A percentile compares a stretch with the other conserved stretches of the same genome.
These are phyloP conservation scores for Scolanthus callimorphus DNA, from an alignment of 92 coral and sea anemone genomes.

Conservation along the genomic window DNA sequence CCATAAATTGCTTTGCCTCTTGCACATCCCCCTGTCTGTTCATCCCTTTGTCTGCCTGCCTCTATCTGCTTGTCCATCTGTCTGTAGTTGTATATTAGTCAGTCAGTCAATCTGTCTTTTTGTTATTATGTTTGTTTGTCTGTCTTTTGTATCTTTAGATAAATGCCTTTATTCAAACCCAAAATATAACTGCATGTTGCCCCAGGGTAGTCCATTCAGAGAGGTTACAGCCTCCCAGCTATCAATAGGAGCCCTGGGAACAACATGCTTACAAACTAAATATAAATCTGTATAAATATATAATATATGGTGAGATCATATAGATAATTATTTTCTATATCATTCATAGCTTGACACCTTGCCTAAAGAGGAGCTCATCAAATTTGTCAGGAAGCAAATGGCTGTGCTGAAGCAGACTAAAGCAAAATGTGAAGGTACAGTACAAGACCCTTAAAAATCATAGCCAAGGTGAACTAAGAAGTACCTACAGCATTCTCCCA, in stretches of 20 bases:
- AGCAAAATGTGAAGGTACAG: slow-evolving; percentile 86
- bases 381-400: slow-evolving; percentile 81
- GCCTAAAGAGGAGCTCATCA: slow-evolving; percentile 86
- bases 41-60: too few species aligned
- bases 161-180: neutral
- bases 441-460: too few species aligned
- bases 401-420: slow-evolving; percentile 75
- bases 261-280: too few species aligned
- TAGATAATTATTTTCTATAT: neutral
- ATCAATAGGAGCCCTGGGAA: neutral
- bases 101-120: neutral
- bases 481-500: too few species aligned
- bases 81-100: neutral
- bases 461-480: too few species aligned
- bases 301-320: neutral
- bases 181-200: too few species aligned
- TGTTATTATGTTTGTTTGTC: too few species aligned
- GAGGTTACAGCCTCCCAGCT: neutral
- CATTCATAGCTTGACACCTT: slow-evolving; percentile 73
- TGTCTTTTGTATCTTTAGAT: neutral
- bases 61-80: too few species aligned
- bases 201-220: too few species aligned
- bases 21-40: too few species aligned
- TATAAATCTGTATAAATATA: too few species aligned
- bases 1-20: too few species aligned